These are phyloP conservation scores for Mustela erminea DNA, from an alignment of 2,797 vertebrate genomes.

Conservation along the genomic window DNA sequence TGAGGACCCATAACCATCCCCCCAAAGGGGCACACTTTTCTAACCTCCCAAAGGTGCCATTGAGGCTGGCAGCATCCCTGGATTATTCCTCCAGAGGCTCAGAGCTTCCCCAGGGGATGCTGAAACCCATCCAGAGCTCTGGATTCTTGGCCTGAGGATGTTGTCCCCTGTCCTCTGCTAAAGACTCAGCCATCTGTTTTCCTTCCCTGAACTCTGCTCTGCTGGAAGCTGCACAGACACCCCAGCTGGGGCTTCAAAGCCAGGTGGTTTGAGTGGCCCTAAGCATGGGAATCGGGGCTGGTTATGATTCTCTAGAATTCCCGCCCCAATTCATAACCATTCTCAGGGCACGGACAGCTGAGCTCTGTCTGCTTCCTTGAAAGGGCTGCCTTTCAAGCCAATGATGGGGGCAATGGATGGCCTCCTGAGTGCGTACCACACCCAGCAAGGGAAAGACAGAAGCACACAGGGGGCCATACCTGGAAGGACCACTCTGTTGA, in stretches of 20 bases:
- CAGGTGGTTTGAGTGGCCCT: neutral
- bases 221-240: neutral
- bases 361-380: neutral
- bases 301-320: neutral
- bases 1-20: neutral
- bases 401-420: neutral
- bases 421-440: neutral
- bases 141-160: neutral
- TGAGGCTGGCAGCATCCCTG: neutral
- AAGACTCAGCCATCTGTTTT: neutral
- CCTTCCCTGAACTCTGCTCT: neutral
- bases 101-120: neutral
- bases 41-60: neutral
- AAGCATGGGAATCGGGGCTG: neutral
- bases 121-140: neutral
- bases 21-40: neutral
- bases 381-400: conserved; percentile 6
- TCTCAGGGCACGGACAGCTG: neutral
- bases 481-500: neutral
- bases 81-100: neutral
- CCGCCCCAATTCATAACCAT: neutral
- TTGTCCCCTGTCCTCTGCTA: neutral
- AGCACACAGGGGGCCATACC: neutral
- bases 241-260: conserved; percentile 56
- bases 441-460: neutral